Conservation (phyloP, 2,797 vertebrate species). For the Botia kubotai region DNA sequence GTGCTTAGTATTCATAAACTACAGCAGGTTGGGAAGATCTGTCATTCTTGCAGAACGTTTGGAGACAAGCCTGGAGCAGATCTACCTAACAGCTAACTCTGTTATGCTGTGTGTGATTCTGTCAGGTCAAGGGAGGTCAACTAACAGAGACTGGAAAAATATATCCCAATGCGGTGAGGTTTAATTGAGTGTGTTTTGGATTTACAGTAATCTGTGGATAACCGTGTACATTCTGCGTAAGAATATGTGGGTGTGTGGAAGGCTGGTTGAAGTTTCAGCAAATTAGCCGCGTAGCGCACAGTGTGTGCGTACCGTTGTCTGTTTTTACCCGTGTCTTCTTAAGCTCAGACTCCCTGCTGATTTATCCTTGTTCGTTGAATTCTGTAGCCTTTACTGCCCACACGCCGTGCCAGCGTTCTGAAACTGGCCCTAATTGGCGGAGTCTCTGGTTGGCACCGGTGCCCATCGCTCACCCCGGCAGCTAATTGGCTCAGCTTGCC, state of each 20-base stretch:
- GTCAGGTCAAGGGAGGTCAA: background rate
- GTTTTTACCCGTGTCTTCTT: constrained; percentile 18
- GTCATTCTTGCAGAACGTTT: background rate
- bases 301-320: constrained; percentile 6
- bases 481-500: constrained; percentile 79
- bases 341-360: constrained; percentile 28
- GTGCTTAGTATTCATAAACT: constrained; percentile 3
- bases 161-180: constrained; percentile 15
- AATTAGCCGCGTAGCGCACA: constrained; percentile 2
- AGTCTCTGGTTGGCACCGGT: constrained; percentile 69
- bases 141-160: background rate
- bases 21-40: background rate
- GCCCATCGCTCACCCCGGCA: constrained; percentile 69
- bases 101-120: background rate
- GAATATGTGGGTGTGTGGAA: constrained; percentile 11
- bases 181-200: background rate
- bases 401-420: constrained; percentile 65
- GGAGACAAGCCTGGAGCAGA: no score
- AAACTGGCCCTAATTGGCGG: constrained; percentile 79
- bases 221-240: constrained; percentile 2
- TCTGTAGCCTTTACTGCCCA: constrained; percentile 61
- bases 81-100: no score
- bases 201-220: constrained; percentile 16
- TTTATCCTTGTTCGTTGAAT: constrained; percentile 44
- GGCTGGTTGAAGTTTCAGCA: constrained; percentile 24